Evolutionary conservation across 2,797 vertebrate genomes (phyloP).

Genomic region (Ctenosaura bakeri): DNA sequence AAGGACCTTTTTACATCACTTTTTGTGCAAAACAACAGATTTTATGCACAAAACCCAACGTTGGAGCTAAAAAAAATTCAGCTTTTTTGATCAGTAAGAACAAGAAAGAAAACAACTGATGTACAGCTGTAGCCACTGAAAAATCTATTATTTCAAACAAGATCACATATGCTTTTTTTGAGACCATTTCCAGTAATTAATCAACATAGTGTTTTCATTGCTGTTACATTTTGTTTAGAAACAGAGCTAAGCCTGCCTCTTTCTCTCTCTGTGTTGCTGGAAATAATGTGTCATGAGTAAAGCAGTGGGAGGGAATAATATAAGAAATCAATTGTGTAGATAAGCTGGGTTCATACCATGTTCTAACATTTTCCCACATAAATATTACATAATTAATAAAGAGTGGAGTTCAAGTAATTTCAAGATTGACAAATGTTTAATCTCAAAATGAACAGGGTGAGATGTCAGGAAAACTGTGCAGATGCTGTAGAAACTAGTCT

Average conservation of each 20-base stretch:
- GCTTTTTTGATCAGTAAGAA: neutral
- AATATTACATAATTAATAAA: slow-evolving; percentile 31
- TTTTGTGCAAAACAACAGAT: too few species aligned
- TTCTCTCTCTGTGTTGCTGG: neutral
- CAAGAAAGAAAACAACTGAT: neutral
- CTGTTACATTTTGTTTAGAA: slow-evolving; percentile 1
- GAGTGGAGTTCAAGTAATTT: neutral
- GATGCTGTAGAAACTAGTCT: slow-evolving; percentile 57
- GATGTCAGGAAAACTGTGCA: slow-evolving; percentile 16
- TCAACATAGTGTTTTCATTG: neutral
- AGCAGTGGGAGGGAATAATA: slow-evolving; percentile 8
- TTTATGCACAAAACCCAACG: too few species aligned
- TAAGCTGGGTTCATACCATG: neutral
- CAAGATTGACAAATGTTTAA: slow-evolving; percentile 21
- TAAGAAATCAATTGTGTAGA: neutral
- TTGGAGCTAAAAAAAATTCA: too few species aligned
- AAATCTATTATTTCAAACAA: neutral
- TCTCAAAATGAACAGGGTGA: slow-evolving; percentile 36
- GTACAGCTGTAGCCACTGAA: neutral
- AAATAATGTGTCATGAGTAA: neutral
- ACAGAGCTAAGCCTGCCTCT: neutral
- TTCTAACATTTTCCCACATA: slow-evolving; percentile 2
- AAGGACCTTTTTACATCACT: too few species aligned
- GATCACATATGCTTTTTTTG: neutral
- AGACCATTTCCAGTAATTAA: neutral